Percentiles rank a stretch among this genome's conserved stretches.
These are phyloP conservation scores for Phyllostomus discolor DNA, from an alignment of 2,113 vertebrate genomes.

Conservation along the genomic window DNA sequence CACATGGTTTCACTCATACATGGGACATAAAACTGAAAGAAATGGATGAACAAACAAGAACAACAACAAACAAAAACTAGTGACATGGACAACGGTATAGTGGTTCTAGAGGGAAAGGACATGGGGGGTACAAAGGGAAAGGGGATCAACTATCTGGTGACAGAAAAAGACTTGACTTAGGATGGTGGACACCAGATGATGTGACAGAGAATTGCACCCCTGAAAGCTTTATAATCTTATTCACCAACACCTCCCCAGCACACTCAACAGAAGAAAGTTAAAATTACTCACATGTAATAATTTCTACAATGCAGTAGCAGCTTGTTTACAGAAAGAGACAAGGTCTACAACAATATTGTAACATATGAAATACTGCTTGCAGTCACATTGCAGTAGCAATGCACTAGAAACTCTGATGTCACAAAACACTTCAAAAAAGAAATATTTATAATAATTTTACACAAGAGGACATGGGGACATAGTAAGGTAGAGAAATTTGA, in stretches of 20 bases:
- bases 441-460: not conserved
- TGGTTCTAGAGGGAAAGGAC: not conserved
- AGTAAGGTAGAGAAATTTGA: not conserved
- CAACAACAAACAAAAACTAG: not conserved
- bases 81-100: not conserved
- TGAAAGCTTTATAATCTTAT: not conserved
- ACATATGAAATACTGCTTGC: not conserved
- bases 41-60: not conserved
- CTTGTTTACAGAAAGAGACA: not conserved
- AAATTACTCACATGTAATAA: not conserved
- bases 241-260: not conserved
- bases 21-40: not conserved
- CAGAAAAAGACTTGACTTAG: not conserved
- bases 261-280: not conserved
- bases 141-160: not conserved
- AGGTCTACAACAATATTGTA: too few species aligned
- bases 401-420: not conserved
- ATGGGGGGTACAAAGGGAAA: not conserved
- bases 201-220: not conserved
- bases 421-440: not conserved
- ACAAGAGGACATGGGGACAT: not conserved
- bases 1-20: too few species aligned
- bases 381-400: not conserved
- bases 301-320: not conserved
- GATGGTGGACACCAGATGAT: not conserved